Conservation (phyloP, 2,797 vertebrate genomes). For the Cossypha niveicapilla region DNA sequence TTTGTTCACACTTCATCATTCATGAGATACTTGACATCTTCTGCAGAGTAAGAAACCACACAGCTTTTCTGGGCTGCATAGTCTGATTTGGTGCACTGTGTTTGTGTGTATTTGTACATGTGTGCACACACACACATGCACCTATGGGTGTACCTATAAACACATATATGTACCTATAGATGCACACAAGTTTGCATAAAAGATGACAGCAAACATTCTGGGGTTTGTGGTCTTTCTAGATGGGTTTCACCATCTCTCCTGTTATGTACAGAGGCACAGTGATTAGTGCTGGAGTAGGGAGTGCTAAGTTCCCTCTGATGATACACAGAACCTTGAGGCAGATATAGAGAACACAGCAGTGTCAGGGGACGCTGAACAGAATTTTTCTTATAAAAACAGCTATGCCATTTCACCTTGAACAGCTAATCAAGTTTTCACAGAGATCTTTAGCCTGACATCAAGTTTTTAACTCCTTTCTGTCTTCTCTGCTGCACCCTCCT, state of each 20-base stretch:
- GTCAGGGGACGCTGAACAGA: not conserved
- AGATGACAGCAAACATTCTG: not conserved
- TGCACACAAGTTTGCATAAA: not conserved
- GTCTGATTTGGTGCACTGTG: not conserved
- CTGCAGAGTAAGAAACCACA: not conserved
- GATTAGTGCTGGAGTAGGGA: not conserved
- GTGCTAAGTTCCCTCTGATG: not conserved
- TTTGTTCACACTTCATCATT: not conserved
- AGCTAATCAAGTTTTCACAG: not conserved
- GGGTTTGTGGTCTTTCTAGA: not conserved
- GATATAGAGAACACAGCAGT: not conserved
- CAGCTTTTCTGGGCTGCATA: not conserved
- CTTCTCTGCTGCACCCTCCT: not conserved
- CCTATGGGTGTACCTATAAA: not conserved
- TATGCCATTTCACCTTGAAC: not conserved
- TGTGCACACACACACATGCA: accelerated
- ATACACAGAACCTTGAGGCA: not conserved
- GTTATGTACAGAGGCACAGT: not conserved
- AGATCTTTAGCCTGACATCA: not conserved
- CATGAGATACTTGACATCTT: not conserved
- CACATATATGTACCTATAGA: accelerated
- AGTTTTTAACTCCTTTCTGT: not conserved
- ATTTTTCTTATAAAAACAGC: not conserved
- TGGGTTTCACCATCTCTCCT: not conserved
- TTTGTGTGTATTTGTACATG: not conserved